phyloP scores from a whole-genome alignment of 2,888 invertebrate genomes.

The Diachrysia chrysitis region DNA sequence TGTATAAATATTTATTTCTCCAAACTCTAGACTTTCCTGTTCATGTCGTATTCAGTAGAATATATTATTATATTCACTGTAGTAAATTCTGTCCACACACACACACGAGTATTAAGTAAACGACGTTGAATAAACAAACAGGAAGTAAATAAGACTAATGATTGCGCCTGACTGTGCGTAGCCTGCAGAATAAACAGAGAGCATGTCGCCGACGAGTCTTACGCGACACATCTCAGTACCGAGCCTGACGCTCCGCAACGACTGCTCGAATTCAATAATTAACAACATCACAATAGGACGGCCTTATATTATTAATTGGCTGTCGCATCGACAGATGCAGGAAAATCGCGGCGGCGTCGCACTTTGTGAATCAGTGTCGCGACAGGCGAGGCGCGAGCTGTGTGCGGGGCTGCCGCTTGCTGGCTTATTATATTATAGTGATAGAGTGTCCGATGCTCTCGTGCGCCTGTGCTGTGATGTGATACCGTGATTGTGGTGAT shows the following conservation, averaged over 20 bases:
- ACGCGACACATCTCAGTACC: background rate
- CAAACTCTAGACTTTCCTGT: background rate
- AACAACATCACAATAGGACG: constrained; percentile 40
- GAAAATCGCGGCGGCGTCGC: constrained; percentile 51
- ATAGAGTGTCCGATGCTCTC: constrained; percentile 8
- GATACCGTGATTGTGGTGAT: constrained; percentile 18
- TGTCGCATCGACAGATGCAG: constrained; percentile 37
- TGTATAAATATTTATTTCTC: constrained; percentile 1
- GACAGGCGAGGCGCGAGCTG: constrained; percentile 32
- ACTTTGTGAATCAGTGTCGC: constrained; percentile 75
- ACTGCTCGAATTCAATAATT: constrained; percentile 22
- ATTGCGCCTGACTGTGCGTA: constrained; percentile 7
- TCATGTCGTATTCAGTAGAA: background rate
- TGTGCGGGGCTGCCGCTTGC: background rate
- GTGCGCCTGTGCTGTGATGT: constrained; percentile 21
- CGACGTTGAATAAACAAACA: background rate
- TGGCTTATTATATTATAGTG: background rate
- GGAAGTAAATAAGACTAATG: constrained; percentile 5
- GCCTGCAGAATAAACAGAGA: constrained; percentile 1
- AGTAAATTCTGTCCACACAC: background rate
- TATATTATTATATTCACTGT: background rate
- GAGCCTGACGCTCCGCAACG: constrained; percentile 11
- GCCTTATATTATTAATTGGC: constrained; percentile 51
- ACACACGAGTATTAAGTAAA: background rate
- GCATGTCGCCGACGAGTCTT: background rate